Percentiles rank a stretch among this genome's conserved stretches.
These are phyloP conservation scores for Chiloscyllium punctatum DNA, from an alignment of 2,797 vertebrate species.

Conservation along the genomic window DNA sequence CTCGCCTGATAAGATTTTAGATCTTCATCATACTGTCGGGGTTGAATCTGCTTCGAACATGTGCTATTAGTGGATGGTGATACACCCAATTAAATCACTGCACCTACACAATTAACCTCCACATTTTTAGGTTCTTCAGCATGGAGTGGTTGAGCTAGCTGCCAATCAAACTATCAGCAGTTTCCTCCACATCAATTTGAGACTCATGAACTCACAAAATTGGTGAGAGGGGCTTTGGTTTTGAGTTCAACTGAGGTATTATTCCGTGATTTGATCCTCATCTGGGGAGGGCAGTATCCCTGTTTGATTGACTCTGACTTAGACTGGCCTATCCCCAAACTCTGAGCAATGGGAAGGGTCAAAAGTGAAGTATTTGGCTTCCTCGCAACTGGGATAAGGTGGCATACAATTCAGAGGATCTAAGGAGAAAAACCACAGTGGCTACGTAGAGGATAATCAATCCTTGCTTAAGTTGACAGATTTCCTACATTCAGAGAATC, in stretches of 20 bases:
- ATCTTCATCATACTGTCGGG: background rate
- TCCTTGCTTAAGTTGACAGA: background rate
- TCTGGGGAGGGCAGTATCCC: background rate
- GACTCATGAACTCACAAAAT: background rate
- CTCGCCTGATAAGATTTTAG: background rate
- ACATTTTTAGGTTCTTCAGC: background rate
- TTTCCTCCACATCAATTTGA: background rate
- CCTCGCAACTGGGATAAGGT: background rate
- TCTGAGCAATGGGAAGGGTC: background rate
- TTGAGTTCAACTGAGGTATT: background rate
- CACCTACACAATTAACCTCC: background rate
- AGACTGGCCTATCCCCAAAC: background rate
- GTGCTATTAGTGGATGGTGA: background rate
- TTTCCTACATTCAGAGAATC: background rate
- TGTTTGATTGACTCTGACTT: background rate
- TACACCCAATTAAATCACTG: background rate
- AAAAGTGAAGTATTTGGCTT: background rate
- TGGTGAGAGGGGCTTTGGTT: background rate
- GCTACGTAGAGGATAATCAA: background rate
- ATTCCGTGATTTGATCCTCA: background rate
- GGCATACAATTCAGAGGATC: background rate
- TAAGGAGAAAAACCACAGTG: background rate
- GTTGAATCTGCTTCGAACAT: background rate
- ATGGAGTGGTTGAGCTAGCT: background rate
- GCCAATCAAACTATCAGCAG: background rate